Base-by-base conservation (phyloP, 2,888 invertebrate genomes). In the Dysmachus trigonus region DNA sequence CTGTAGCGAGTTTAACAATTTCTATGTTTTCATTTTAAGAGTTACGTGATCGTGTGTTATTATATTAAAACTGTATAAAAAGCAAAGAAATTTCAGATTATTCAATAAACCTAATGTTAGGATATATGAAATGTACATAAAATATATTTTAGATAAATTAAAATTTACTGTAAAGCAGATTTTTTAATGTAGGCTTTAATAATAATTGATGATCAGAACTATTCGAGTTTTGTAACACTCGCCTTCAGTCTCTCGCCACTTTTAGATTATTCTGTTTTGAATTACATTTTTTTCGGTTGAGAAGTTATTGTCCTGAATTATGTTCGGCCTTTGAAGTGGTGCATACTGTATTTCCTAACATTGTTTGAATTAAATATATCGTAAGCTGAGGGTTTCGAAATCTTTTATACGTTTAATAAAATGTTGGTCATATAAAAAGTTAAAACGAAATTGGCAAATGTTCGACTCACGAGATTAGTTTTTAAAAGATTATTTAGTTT, bases 141-240 rank as follows among this genome's bases (percentile, higher is more conserved):
- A 51, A 79, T 79, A 79, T 79, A 51, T 79, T 79, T 51, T 79
- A 79, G 79, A 79, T 79, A 79, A 79, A 51, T 62, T 62, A 18
- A 27, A 62, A 62, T 79, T 76, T 76, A 35, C 76, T 38, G 76
- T 35, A 76, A 76, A 76, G 35, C 76, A 76, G 41, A 76, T 35
- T 76, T 76, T 76, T 76, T 35, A 41, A 76, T 76, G 35, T 76
- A 76, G 73, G 33, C 31, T 73, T 73, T 73, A 73, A 73, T 15
- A n/a, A 33, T 73, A 33, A 33, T 73, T 73, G 33, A 73, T 33
- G n/a, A 33, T 73, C n/a, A 73, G 33, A 31, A 73, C 2, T 73
- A 15, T 73, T 73, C 33, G 33, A 73, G 31, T 33, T 72, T 72
- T 72, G 31, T 31, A 0, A 31, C 33, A 31, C 27, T 73, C n/a